Evolutionary conservation across 1,140 invertebrate species (phyloP), one percentile per base, ranked within the genome.

Genomic region (Aphaenogaster rudis): DNA sequence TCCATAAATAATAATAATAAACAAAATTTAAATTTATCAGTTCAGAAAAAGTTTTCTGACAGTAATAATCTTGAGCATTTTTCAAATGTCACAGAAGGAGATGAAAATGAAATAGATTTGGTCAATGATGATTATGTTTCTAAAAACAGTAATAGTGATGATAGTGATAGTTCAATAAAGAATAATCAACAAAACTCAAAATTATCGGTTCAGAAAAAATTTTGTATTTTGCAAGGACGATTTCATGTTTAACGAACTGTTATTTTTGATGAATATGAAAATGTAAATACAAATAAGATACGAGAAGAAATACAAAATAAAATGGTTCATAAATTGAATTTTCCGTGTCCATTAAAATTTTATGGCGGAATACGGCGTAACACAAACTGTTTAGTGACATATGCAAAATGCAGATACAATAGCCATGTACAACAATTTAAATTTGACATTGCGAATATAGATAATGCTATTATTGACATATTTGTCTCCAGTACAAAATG

Each of bases 291-390:
- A 39, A 13, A 74, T 54, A 39, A 57, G 0, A 39, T 74, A 74
- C 50, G 71, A n/a, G 33, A 54, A 74, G 7, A 13, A 39, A 39
- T 74, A 50, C 45, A 50, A 15, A 21, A 39, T 36, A 3, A 54
- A 17, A 74, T 57, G 17, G 28, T 74, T 5, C 33, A 74, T 21
- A 39, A 8, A 21, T 54, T 74, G 21, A 21, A 21, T 39, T 74
- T 74, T 74, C 71, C 50, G 15, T 74, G 71, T 74, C 52, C 52
- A n/a, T 57, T 74, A 13, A 4, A 54, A 7, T 74, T 74, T 74
- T 74, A 54, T 74, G 71, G 71, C 39, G 71, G 71, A 74, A 57
- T 74, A 54, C 71, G 71, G 39, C 33, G 39, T n/a, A 74, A 76
- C n/a, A 39, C 36, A 3, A 59, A 59, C 9, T 15, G 4, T 42